Conservation (phyloP, 2,113 vertebrate species). For the Oreochromis niloticus region DNA sequence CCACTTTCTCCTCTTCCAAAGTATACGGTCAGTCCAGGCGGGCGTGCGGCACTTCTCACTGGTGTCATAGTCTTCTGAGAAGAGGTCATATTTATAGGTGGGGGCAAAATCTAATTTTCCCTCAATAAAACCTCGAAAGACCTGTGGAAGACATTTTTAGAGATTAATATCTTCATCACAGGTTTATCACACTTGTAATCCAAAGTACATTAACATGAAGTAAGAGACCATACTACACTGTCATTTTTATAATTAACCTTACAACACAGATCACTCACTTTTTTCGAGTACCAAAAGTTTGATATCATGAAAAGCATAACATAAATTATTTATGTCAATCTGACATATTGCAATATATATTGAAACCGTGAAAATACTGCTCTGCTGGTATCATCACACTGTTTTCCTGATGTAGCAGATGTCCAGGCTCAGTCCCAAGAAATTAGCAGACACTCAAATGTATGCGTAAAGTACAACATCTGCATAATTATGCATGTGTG, state of each 20-base stretch:
- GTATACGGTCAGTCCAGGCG: slow-evolving; percentile 94
- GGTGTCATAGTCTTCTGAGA: slow-evolving; percentile 98
- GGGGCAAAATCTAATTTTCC: slow-evolving; percentile 94
- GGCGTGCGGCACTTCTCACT: slow-evolving; percentile 98
- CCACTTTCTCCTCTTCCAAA: slow-evolving; percentile 98
- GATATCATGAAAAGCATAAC: not conserved
- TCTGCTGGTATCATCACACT: not conserved
- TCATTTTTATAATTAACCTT: not conserved
- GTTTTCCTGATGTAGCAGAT: not conserved
- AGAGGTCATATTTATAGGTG: slow-evolving; percentile 97
- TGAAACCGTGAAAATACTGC: not conserved
- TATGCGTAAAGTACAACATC: not conserved
- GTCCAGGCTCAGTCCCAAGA: not conserved
- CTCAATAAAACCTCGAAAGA: slow-evolving; percentile 91
- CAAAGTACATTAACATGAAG: not conserved
- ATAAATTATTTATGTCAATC: not conserved
- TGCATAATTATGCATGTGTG: not conserved
- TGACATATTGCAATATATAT: not conserved
- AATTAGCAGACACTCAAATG: not conserved
- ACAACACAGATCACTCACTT: not conserved
- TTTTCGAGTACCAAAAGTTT: not conserved
- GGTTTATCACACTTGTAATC: accelerated
- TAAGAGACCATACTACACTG: not conserved
- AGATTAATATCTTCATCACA: not conserved
- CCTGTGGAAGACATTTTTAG: slow-evolving; percentile 60